Evolutionary conservation across 2,797 vertebrate species (phyloP).

Genomic region (Gobionotothen gibberifrons): DNA sequence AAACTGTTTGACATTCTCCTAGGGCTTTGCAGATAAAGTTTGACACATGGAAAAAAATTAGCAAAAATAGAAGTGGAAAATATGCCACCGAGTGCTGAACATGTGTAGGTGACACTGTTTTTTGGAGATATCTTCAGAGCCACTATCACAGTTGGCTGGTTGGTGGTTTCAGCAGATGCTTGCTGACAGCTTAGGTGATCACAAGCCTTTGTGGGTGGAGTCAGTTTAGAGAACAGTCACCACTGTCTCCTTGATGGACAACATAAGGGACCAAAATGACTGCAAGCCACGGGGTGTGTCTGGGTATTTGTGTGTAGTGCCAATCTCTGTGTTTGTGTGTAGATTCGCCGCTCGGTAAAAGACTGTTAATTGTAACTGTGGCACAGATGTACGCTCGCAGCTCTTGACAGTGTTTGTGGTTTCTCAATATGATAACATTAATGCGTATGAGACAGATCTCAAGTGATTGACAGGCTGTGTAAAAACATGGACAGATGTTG

Average conservation of each 20-base stretch:
- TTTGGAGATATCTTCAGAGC: constrained; percentile 67
- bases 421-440: constrained; percentile 66
- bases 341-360: constrained; percentile 35
- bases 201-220: constrained; percentile 81
- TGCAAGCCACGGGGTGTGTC: constrained; percentile 77
- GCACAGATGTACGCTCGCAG: constrained; percentile 69
- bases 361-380: constrained; percentile 62
- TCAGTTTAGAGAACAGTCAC: constrained; percentile 79
- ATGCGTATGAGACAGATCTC: constrained; percentile 54
- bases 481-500: constrained; percentile 84
- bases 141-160: constrained; percentile 74
- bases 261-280: constrained; percentile 83
- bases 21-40: constrained; percentile 60
- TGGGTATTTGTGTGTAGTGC: constrained; percentile 70
- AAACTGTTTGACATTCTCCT: constrained; percentile 57
- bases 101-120: constrained; percentile 72
- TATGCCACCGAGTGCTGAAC: constrained; percentile 60
- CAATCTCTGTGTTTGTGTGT: constrained; percentile 61
- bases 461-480: constrained; percentile 77
- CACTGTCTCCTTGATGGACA: constrained; percentile 83
- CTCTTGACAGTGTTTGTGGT: constrained; percentile 56
- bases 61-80: constrained; percentile 56
- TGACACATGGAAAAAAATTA: constrained; percentile 55
- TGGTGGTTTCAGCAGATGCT: constrained; percentile 83
- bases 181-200: constrained; percentile 83